Conservation (phyloP, 2,113 vertebrate genomes). For the Pontoporia blainvillei region DNA sequence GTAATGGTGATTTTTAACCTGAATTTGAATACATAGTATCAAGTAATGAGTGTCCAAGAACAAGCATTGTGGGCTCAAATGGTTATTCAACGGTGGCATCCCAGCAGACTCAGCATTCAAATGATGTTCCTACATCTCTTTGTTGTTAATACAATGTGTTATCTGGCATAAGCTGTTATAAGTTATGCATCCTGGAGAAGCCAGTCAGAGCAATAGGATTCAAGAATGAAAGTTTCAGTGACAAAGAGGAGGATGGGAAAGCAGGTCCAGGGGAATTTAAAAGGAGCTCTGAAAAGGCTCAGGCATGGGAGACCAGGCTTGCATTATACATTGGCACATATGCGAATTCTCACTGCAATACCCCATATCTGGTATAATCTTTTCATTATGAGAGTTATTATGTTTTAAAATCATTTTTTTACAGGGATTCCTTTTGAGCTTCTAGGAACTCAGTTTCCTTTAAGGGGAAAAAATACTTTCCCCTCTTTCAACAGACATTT, state of each 20-base stretch:
- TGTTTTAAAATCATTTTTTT: conserved; percentile 32
- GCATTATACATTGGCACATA: too few relatives aligned
- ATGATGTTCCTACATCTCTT: background rate
- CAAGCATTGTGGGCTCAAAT: background rate
- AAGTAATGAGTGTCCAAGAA: background rate
- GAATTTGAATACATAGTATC: background rate
- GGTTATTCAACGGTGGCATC: background rate
- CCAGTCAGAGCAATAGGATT: background rate
- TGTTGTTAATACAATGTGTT: background rate
- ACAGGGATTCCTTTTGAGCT: background rate
- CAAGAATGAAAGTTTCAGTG: background rate
- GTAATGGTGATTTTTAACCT: background rate
- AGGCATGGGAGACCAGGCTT: background rate
- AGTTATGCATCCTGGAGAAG: background rate
- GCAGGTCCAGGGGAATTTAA: background rate
- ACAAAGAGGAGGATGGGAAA: background rate
- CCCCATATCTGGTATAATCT: background rate
- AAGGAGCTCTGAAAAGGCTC: background rate
- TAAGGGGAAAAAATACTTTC: background rate
- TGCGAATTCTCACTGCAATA: background rate
- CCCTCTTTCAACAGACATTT: background rate
- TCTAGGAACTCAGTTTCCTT: background rate
- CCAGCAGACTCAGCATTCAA: background rate
- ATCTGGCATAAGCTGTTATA: background rate
- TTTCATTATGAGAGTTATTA: conserved; percentile 28